Evolutionary conservation across 2,797 vertebrate genomes (phyloP).

Genomic region (Enteromius paludinosus): DNA sequence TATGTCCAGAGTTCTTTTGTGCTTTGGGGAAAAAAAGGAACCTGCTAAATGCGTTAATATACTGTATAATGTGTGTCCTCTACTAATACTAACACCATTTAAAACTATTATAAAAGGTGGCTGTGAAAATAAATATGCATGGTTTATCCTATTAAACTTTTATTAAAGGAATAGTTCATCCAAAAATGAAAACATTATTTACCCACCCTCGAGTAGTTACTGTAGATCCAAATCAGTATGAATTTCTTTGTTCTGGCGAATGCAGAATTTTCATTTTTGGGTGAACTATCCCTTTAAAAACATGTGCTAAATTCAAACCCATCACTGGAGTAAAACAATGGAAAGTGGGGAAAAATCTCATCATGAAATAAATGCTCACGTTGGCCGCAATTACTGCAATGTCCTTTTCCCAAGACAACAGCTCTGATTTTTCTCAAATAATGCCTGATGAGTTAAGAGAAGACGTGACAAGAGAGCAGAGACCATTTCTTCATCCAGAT

Average conservation of each 20-base stretch:
- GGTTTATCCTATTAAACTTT: not conserved
- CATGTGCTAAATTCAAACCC: not conserved
- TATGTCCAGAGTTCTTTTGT: too few species aligned
- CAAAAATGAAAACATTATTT: too few species aligned
- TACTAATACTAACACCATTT: not conserved
- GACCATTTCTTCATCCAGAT: not conserved
- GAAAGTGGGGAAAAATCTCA: not conserved
- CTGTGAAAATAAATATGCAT: not conserved
- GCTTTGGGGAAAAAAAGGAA: not conserved
- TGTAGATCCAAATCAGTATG: too few species aligned
- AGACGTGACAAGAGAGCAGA: not conserved
- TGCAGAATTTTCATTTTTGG: too few species aligned
- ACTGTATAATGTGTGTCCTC: not conserved
- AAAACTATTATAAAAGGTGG: not conserved
- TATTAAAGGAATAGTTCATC: not conserved
- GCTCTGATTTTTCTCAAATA: not conserved
- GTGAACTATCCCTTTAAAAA: too few species aligned
- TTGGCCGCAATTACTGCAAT: not conserved
- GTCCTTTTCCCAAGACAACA: not conserved
- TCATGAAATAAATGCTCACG: not conserved
- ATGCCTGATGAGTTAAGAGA: not conserved
- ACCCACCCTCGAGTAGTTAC: too few species aligned
- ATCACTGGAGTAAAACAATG: not conserved
- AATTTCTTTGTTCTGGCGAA: too few species aligned
- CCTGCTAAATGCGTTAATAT: not conserved